These are phyloP conservation scores for Graptemys geographica DNA, from an alignment of 2,797 vertebrate species.

Conservation along the genomic window DNA sequence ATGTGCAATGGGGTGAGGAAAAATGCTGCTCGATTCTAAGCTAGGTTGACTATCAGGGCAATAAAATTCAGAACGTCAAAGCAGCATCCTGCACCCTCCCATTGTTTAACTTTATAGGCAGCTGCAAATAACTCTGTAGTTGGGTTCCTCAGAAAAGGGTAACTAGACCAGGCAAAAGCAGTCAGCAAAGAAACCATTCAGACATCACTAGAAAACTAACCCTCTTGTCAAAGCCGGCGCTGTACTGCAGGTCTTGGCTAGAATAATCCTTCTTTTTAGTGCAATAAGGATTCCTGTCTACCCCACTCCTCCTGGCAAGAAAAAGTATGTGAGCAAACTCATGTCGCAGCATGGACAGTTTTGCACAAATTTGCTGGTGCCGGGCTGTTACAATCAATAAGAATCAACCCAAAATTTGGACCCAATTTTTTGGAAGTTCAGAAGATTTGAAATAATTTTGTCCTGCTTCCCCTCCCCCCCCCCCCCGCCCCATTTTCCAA, in stretches of 20 bases:
- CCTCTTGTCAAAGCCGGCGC: neutral
- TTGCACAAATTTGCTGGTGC: neutral
- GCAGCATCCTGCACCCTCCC: neutral
- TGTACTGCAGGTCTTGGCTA: neutral
- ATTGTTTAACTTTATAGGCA: conserved; percentile 15
- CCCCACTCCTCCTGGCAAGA: neutral
- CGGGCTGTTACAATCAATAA: neutral
- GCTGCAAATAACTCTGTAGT: conserved; percentile 46
- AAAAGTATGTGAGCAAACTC: neutral
- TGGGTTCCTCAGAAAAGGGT: neutral
- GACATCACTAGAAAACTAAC: neutral
- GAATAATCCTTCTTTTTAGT: neutral
- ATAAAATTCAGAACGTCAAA: conserved; percentile 15
- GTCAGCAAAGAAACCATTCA: neutral
- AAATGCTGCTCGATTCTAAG: conserved; percentile 31
- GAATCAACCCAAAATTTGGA: neutral
- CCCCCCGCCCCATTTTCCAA: neutral
- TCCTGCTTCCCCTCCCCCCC: neutral
- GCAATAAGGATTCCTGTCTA: neutral
- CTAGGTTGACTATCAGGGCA: conserved; percentile 22
- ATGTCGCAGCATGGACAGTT: neutral
- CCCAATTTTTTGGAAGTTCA: neutral
- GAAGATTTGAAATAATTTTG: neutral
- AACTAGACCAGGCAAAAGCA: neutral
- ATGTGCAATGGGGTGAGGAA: neutral